Conservation (phyloP, 2,888 invertebrate genomes). For the Rotaria magnacalcarata region DNA sequence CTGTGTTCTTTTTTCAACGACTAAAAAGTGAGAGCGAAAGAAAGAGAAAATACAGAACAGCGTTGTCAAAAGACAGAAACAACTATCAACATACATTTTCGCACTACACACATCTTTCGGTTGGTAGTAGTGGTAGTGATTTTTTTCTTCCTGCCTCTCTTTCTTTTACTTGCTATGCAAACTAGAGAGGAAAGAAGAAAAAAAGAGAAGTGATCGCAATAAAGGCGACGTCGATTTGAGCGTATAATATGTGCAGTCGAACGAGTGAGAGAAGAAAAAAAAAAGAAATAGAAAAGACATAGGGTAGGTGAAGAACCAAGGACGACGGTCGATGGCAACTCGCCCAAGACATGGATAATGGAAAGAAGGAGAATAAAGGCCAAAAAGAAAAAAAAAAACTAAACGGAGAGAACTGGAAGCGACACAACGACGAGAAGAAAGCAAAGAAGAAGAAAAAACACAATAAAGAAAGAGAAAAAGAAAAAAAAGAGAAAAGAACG, state of each 20-base stretch:
- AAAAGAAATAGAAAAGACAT: not conserved
- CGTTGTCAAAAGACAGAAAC: constrained; percentile 28
- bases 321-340: constrained; percentile 3
- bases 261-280: not conserved
- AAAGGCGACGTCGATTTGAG: not conserved
- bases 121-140: not conserved
- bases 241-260: not conserved
- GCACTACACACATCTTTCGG: not conserved
- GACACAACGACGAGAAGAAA: not conserved
- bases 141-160: not conserved
- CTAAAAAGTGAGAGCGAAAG: not conserved
- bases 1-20: not conserved
- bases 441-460: not conserved
- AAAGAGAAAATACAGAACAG: constrained; percentile 4
- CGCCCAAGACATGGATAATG: not conserved
- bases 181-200: not conserved
- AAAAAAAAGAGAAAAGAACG: not conserved
- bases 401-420: not conserved
- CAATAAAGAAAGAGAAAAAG: not conserved
- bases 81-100: constrained; percentile 2
- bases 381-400: not conserved
- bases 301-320: constrained; percentile 16
- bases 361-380: not conserved
- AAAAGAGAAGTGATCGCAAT: constrained; percentile 17
- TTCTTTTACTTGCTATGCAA: not conserved